Evolutionary conservation across 1,140 invertebrate species (phyloP), one percentile per base, ranked within the genome.

Genomic region (Lucilia sericata): DNA sequence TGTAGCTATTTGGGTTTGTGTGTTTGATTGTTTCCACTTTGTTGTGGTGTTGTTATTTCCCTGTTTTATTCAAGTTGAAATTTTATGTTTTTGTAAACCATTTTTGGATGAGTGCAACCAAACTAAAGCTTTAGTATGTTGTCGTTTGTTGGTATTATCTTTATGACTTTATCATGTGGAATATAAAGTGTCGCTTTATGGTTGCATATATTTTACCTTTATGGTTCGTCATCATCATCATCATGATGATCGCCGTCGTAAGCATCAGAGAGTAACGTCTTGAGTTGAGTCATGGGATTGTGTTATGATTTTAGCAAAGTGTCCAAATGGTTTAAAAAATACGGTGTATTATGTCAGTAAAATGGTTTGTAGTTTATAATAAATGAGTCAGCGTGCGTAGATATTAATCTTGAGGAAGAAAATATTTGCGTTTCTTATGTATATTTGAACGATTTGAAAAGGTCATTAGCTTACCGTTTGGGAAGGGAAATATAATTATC

Each of bases 101-200:
- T 42, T 42, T 70, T 70, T 70, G 65, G 65, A 21, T 19, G 65
- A 70, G n/a, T 19, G 19, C 65, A 70, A 19, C 8, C 65, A 70
- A 70, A 21, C 65, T 70, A 70, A 60, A 17, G 51, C 17, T 14
- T 14, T 60, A n/a, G 13, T 60, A n/a, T 60, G 13, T 14, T 60
- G 51, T 60, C 13, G 51, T 76, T 80, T 80, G 42, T 80, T 80
- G 42, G 76, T 49, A 80, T 49, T 80, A 80, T 80, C 76, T 80
- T 80, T 42, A 80, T 80, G 76, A 80, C 76, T 80, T 80, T 80
- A 80, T 80, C 76, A 80, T 80, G 76, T 80, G 36, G 76, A n/a
- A 80, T 80, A 80, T 80, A 80, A 80, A 80, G 76, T 80, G 76
- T 80, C 76, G 76, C 76, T 80, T 80, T 80, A 80, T 80, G 76